A percentile compares a stretch with the other conserved stretches of the same genome.
Conservation (phyloP, 2,113 vertebrate species). For the Pimephales promelas region DNA sequence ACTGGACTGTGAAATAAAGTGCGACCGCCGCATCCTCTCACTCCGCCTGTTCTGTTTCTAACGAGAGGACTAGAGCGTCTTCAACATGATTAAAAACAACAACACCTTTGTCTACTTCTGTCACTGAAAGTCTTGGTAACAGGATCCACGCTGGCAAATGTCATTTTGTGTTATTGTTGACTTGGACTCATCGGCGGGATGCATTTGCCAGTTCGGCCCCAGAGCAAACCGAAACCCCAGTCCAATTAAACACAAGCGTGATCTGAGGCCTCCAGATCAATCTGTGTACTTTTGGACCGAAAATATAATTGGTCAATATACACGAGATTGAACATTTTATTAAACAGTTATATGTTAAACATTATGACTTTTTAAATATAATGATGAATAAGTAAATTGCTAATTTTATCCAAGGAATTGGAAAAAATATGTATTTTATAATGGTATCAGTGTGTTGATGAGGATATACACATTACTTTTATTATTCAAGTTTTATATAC, state of each 20-base stretch:
- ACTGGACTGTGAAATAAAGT: too few species aligned
- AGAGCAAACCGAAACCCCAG: too few species aligned
- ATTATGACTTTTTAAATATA: not conserved
- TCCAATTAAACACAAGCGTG: conserved; percentile 8
- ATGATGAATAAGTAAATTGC: not conserved
- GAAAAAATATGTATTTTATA: not conserved
- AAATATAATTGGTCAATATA: not conserved
- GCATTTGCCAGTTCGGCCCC: conserved; percentile 6
- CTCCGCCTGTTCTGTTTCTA: not conserved
- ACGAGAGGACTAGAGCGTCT: not conserved
- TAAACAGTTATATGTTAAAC: not conserved
- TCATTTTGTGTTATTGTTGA: conserved; percentile 54
- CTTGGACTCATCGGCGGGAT: not conserved
- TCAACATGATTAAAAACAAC: not conserved
- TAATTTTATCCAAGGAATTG: too few species aligned
- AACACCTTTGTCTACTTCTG: not conserved
- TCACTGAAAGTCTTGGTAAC: not conserved
- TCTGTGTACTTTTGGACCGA: not conserved
- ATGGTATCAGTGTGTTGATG: not conserved
- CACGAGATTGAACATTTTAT: not conserved
- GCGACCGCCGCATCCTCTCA: too few species aligned
- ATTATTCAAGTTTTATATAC: too few species aligned
- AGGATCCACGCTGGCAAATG: conserved; percentile 46
- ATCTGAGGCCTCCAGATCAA: not conserved
- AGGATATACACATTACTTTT: not conserved